Conservation (phyloP, 2,797 vertebrate genomes). For the Nannoperca obscura region DNA sequence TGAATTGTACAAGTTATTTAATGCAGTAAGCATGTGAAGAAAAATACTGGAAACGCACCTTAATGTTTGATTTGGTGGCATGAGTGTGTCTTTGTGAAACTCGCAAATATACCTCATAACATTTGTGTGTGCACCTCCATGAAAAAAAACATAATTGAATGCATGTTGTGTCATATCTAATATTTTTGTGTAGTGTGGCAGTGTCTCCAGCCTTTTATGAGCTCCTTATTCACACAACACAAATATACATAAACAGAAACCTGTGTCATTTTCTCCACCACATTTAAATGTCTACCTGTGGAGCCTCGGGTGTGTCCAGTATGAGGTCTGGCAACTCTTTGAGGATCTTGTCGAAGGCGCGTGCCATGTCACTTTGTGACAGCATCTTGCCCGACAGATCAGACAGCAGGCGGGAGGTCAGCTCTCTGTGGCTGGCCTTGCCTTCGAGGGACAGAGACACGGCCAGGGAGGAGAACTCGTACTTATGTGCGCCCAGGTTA, state of each 20-base stretch:
- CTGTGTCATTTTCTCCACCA: too few relatives aligned
- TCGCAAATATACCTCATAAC: neutral
- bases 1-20: too few relatives aligned
- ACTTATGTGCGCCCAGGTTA: conserved; percentile 87
- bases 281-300: conserved; percentile 81
- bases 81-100: neutral
- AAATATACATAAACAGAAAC: neutral
- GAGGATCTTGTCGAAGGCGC: conserved; percentile 89
- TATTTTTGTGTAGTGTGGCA: conserved; percentile 3
- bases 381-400: conserved; percentile 87
- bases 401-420: conserved; percentile 90
- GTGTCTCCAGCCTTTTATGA: conserved; percentile 1
- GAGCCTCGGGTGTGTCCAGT: conserved; percentile 91
- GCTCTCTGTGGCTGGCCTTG: conserved; percentile 92
- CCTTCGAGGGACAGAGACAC: conserved; percentile 90
- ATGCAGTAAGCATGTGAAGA: neutral
- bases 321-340: conserved; percentile 91
- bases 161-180: neutral
- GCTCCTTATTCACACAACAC: neutral
- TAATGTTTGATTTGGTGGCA: neutral
- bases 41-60: neutral
- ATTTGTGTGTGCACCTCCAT: too few relatives aligned
- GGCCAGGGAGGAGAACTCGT: conserved; percentile 87
- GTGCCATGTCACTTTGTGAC: conserved; percentile 85
- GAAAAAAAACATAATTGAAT: neutral